Conservation (phyloP, 2,888 invertebrate species). For the Sinhomidia bicolor region DNA sequence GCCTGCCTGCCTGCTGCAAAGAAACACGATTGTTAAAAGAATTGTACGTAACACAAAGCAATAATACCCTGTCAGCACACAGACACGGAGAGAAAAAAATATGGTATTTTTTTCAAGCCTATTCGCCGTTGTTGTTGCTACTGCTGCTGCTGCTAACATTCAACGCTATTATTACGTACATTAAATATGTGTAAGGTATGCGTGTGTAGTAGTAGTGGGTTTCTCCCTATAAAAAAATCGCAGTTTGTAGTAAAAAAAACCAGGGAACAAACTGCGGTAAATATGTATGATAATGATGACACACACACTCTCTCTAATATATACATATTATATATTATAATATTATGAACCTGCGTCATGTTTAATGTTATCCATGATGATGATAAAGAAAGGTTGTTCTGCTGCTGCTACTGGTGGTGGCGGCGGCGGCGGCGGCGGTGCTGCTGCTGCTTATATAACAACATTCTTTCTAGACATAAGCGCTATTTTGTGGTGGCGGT, state of each 20-base stretch:
- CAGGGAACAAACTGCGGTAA: neutral
- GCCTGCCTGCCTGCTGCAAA: no score
- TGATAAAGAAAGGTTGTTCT: neutral
- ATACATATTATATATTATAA: neutral
- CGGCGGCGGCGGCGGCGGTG: no score
- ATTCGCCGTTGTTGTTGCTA: neutral
- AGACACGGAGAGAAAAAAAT: neutral
- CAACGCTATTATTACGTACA: neutral
- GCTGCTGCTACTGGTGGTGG: neutral
- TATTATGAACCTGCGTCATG: neutral
- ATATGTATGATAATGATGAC: slow-evolving; percentile 38
- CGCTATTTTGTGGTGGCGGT: no score
- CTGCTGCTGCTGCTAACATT: no score
- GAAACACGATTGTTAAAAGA: slow-evolving; percentile 26
- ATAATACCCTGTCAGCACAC: slow-evolving; percentile 32
- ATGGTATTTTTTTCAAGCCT: neutral
- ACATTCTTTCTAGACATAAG: neutral
- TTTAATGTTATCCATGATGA: neutral
- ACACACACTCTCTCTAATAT: neutral
- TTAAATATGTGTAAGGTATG: neutral
- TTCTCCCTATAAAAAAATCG: neutral
- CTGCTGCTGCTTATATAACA: neutral
- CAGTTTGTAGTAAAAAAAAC: neutral
- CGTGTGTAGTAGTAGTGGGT: no score
- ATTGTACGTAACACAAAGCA: neutral